A percentile compares a stretch with the other conserved stretches of the same genome.
phyloP scores from a whole-genome alignment of 2,797 vertebrate species.

The Oryzias dopingdopingensis region DNA sequence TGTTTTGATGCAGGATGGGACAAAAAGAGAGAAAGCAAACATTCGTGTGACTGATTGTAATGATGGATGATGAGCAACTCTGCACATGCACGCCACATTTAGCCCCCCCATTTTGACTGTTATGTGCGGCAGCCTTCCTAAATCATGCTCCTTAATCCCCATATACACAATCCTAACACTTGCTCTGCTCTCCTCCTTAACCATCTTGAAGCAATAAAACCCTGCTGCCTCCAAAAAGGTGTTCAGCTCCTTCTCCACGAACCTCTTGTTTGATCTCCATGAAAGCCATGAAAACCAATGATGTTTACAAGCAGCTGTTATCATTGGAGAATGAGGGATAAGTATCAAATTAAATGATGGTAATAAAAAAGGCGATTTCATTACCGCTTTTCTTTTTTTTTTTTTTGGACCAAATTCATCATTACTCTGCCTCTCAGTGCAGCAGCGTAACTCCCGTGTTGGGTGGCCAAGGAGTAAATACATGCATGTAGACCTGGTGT shows the following conservation, averaged over 20 bases:
- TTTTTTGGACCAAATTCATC: constrained; percentile 28
- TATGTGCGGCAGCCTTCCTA: constrained; percentile 34
- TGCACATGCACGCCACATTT: constrained; percentile 14
- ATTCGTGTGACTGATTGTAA: constrained; percentile 15
- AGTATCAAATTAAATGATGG: constrained; percentile 18
- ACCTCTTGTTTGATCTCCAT: constrained; percentile 20
- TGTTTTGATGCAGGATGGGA: constrained; percentile 31
- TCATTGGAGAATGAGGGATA: constrained; percentile 27
- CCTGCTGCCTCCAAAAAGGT: constrained; percentile 38
- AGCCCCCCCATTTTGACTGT: constrained; percentile 1
- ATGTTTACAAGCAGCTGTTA: constrained; percentile 47
- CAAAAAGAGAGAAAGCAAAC: constrained; percentile 21
- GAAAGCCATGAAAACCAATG: constrained; percentile 36
- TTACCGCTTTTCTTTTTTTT: not conserved
- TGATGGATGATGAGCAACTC: constrained; percentile 13
- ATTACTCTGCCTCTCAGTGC: constrained; percentile 16
- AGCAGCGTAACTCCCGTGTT: constrained; percentile 25
- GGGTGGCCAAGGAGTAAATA: constrained; percentile 37
- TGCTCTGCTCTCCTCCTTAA: constrained; percentile 20
- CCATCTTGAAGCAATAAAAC: constrained; percentile 66
- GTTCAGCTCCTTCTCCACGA: constrained; percentile 20
- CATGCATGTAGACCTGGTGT: constrained; percentile 14
- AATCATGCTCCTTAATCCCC: constrained; percentile 42
- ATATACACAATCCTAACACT: constrained; percentile 38
- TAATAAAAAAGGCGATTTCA: constrained; percentile 7